These are phyloP conservation scores for Ptilonorhynchus violaceus DNA, from an alignment of 2,113 vertebrate species.

Conservation along the genomic window DNA sequence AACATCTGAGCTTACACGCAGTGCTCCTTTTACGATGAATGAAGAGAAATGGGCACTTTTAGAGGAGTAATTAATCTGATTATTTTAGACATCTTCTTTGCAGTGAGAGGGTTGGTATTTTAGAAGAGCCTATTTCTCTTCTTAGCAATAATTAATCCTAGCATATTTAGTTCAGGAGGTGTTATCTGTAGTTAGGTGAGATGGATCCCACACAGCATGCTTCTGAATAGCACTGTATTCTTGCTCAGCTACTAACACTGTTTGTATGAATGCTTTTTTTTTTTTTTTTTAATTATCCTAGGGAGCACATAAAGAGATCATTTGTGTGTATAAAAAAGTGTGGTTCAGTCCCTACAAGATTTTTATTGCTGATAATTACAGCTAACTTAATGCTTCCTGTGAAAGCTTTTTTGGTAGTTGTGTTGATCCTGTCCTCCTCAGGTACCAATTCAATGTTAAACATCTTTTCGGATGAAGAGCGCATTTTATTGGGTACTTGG, in stretches of 20 bases:
- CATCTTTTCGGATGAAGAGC: background rate
- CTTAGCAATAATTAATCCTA: background rate
- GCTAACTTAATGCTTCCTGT: background rate
- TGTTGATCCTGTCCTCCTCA: background rate
- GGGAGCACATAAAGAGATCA: background rate
- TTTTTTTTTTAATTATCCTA: background rate
- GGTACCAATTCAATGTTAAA: background rate
- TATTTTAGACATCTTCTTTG: background rate
- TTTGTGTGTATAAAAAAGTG: background rate
- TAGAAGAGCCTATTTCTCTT: background rate
- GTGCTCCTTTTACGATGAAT: background rate
- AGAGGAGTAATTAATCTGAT: background rate
- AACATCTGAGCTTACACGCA: background rate
- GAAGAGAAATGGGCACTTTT: background rate
- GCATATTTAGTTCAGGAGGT: background rate
- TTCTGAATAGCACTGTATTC: background rate
- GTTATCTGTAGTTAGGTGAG: background rate
- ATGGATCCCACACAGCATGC: background rate
- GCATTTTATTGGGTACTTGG: accelerated
- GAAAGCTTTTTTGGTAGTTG: background rate
- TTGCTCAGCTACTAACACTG: background rate
- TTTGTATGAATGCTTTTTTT: background rate
- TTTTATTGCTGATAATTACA: background rate
- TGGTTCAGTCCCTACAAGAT: background rate
- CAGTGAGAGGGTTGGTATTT: background rate